Evolutionary conservation across 1,140 invertebrate genomes (phyloP).

Genomic region (Bactericera cockerelli): DNA sequence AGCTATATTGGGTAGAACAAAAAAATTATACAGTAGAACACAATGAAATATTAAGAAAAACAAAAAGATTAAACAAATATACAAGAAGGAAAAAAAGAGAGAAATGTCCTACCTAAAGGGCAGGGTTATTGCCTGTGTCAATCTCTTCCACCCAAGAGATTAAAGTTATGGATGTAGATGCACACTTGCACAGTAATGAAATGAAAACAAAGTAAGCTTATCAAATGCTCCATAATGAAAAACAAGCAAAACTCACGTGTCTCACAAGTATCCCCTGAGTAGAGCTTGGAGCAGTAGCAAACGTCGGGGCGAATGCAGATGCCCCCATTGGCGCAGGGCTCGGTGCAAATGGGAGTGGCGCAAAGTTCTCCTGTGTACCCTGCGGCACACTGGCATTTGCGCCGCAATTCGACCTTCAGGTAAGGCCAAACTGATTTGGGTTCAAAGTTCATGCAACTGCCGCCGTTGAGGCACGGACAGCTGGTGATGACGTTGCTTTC

Average conservation of each 20-base stretch:
- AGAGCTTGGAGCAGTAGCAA: slow-evolving; percentile 22
- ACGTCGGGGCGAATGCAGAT: slow-evolving; percentile 14
- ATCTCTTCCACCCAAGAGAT: no score
- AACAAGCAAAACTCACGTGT: slow-evolving; percentile 22
- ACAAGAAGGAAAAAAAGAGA: no score
- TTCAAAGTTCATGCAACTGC: neutral
- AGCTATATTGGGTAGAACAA: no score
- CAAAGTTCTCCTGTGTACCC: slow-evolving; percentile 21
- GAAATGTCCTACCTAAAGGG: no score
- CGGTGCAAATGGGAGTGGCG: slow-evolving; percentile 15
- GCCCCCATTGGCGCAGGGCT: slow-evolving; percentile 18
- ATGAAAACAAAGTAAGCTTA: no score
- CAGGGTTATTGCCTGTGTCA: no score
- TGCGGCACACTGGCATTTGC: neutral
- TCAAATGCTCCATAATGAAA: no score
- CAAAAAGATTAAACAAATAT: no score
- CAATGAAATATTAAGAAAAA: no score
- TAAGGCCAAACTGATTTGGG: slow-evolving; percentile 2
- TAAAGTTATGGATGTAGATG: no score
- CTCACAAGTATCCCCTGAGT: slow-evolving; percentile 19
- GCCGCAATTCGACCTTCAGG: neutral
- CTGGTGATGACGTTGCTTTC: neutral
- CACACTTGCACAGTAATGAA: no score
- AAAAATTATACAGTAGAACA: no score
- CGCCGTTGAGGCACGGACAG: neutral